Evolutionary conservation across 53 echinoderm and acorn worm genomes (phyloP).

Genomic region (Henricia sp.): DNA sequence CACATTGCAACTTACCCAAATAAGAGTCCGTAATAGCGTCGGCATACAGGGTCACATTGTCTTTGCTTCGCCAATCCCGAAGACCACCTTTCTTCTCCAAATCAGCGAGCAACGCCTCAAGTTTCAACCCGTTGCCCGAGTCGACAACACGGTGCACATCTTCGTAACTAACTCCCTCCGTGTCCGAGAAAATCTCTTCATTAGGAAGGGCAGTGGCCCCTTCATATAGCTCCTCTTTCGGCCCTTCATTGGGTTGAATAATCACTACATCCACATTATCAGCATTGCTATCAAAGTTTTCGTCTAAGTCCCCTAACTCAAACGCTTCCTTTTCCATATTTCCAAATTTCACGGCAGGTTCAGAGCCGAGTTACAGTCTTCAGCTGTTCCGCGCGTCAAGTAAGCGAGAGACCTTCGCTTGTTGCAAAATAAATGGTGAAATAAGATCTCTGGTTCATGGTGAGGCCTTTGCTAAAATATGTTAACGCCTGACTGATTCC

Average conservation of each 20-base stretch:
- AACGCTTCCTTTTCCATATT: not conserved
- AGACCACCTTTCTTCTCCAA: slow-evolving; percentile 5
- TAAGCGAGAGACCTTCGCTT: no score
- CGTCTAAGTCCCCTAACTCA: not conserved
- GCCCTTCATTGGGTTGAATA: not conserved
- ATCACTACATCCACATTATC: no score
- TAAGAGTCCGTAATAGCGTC: slow-evolving; percentile 6
- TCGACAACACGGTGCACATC: not conserved
- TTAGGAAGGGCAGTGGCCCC: not conserved
- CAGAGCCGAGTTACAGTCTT: no score
- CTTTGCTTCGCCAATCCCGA: slow-evolving; percentile 21
- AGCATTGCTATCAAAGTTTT: no score
- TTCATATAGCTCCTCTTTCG: not conserved
- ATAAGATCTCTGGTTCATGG: no score
- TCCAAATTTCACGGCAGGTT: not conserved
- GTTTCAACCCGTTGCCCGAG: not conserved
- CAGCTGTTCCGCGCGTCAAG: no score
- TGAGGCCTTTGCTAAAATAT: no score
- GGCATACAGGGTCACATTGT: slow-evolving; percentile 2
- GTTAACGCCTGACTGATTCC: no score
- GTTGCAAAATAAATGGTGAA: no score
- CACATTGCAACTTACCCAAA: not conserved
- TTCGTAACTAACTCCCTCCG: slow-evolving; percentile 5
- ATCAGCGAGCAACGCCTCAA: not conserved
- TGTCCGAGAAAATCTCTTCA: not conserved